Base-by-base conservation (phyloP, 2,888 invertebrate genomes). In the Cataglyphis livida region DNA sequence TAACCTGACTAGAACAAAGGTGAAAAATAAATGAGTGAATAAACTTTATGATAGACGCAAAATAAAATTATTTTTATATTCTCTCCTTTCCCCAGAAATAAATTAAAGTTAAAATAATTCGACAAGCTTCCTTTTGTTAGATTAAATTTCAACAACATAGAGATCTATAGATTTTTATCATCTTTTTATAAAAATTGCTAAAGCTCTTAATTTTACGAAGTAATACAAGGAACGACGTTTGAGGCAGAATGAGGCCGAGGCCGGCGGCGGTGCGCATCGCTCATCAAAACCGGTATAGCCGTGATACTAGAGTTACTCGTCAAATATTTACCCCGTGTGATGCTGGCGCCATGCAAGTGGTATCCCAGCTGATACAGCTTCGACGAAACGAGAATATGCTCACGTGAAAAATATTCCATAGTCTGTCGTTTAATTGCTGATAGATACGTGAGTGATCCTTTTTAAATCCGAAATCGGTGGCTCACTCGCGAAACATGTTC, bases 271-370 rank as follows among this genome's bases (percentile, higher is more conserved):
- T 82, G 83, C 87, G 87, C 88, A 87, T 88, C 89, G 89, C 89
- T 91, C 91, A 91, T 91, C 91, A 91, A 84, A 81, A 75, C 83
- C 85, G 84, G 85, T 89, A 91, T 88, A 86, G 86, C 85, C 86
- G 82, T 85, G 87, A 88, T 88, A 87, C 86, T 87, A 78, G 84
- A 88, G 89, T 86, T 91, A 86, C 90, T 91, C 87, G 83, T 91
- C 90, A 91, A 92, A 92, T 92, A 92, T 92, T 92, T 92, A 92
- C 90, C 87, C 82, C 79, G 68, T 83, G 83, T 35, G 88, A 92
- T 91, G 88, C 87, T 85, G 89, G 90, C 73, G 85, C 82, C 79
- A 82, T 79, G 84, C 83, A 65, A 82, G 65, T 66, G 81, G 78
- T 84, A 82, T 84, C 78, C 84, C 73, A 70, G 84, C 78, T 82